A percentile compares a stretch with the other conserved stretches of the same genome.
Evolutionary conservation across 2,797 vertebrate genomes (phyloP).

Genomic region (Syngnathus rostellatus): DNA sequence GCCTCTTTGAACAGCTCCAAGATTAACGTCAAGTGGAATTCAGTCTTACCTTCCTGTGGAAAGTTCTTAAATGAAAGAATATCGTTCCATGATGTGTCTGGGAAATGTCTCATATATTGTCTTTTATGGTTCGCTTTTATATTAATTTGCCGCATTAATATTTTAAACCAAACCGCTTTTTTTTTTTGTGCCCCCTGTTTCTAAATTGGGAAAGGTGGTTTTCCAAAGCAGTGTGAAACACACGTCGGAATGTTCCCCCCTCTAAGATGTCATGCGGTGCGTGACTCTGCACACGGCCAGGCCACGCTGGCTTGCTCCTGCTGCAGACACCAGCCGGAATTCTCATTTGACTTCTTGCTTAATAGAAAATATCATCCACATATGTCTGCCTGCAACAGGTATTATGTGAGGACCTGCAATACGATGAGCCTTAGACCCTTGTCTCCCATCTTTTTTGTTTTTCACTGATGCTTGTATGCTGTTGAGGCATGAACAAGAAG

Average conservation of each 20-base stretch:
- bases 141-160: constrained; percentile 46
- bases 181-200: constrained; percentile 41
- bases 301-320: constrained; percentile 41
- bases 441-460: constrained; percentile 5
- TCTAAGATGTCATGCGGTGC: constrained; percentile 61
- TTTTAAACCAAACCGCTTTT: constrained; percentile 44
- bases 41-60: constrained; percentile 51
- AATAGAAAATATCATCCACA: constrained; percentile 33
- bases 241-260: constrained; percentile 63
- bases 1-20: background rate
- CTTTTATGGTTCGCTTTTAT: constrained; percentile 54
- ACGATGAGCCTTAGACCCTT: background rate
- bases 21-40: constrained; percentile 48
- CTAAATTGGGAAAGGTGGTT: constrained; percentile 57
- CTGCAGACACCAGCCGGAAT: constrained; percentile 51
- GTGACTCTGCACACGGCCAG: constrained; percentile 55
- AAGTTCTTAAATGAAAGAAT: constrained; percentile 51
- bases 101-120: constrained; percentile 18
- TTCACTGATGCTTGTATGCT: background rate
- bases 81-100: constrained; percentile 46
- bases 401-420: constrained; percentile 32
- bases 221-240: constrained; percentile 51
- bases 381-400: constrained; percentile 20
- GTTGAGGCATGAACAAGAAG: background rate
- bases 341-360: constrained; percentile 56